Conservation (phyloP, 2,888 invertebrate species). For the Erebia ligea region DNA sequence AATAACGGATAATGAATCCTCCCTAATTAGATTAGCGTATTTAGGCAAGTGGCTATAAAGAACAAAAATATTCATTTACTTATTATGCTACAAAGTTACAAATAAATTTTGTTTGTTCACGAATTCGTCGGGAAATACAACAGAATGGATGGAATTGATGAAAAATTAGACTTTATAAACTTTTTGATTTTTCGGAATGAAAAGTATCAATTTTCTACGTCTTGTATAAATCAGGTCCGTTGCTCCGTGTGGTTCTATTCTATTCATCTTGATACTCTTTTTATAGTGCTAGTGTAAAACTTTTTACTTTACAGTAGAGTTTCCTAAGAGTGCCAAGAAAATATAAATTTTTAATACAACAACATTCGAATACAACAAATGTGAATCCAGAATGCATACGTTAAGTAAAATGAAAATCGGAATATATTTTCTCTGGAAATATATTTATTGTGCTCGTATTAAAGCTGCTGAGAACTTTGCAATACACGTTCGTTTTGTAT, state of each 20-base stretch:
- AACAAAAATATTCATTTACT: constrained; percentile 12
- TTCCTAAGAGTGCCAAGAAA: constrained; percentile 4
- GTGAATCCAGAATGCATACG: constrained; percentile 9
- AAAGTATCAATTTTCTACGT: too few species aligned
- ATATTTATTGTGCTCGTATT: constrained; percentile 58
- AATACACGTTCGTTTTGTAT: constrained; percentile 1
- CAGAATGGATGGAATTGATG: neutral
- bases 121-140: neutral
- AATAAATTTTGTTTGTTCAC: neutral
- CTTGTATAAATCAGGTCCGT: too few species aligned
- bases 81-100: neutral
- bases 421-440: constrained; percentile 60
- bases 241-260: too few species aligned
- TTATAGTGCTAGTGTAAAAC: neutral
- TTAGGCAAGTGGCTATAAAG: constrained; percentile 13
- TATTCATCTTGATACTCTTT: too few species aligned
- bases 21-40: constrained; percentile 35
- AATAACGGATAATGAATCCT: constrained; percentile 34
- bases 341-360: constrained; percentile 5
- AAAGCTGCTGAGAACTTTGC: constrained; percentile 50
- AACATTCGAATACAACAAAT: neutral
- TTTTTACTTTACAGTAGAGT: neutral
- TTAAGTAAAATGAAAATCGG: constrained; percentile 60
- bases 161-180: neutral
- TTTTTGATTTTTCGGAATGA: too few species aligned